Evolutionary conservation across 2,113 vertebrate genomes (phyloP).

Genomic region (Urocolius indicus): DNA sequence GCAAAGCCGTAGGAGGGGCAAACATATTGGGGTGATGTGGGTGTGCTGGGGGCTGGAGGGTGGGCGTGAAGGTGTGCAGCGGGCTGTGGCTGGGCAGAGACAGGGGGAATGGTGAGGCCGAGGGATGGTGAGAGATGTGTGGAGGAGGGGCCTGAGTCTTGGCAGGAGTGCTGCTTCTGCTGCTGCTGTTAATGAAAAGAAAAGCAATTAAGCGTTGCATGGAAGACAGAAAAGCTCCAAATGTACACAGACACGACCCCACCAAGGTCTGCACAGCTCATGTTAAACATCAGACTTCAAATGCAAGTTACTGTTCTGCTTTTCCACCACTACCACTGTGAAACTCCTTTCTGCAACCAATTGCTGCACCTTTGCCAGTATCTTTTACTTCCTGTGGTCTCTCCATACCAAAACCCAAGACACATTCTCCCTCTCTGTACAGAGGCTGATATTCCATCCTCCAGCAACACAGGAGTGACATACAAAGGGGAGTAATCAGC

Average conservation of each 20-base stretch:
- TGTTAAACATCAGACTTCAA: rapidly evolving
- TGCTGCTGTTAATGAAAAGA: conserved; percentile 82
- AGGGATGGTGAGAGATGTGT: conserved; percentile 85
- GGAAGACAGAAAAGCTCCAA: background rate
- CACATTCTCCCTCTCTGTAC: background rate
- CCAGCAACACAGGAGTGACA: background rate
- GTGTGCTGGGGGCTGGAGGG: conserved; percentile 89
- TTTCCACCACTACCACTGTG: background rate
- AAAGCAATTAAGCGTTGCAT: background rate
- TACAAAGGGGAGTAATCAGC: background rate
- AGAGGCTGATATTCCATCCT: background rate
- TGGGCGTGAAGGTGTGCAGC: conserved; percentile 89
- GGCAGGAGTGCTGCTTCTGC: conserved; percentile 95
- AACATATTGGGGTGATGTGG: conserved; percentile 99
- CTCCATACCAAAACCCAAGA: background rate
- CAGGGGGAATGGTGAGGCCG: conserved; percentile 86
- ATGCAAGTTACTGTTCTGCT: background rate
- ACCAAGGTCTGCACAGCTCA: background rate
- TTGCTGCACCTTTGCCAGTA: background rate
- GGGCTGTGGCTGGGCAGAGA: conserved; percentile 87
- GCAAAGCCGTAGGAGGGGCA: conserved; percentile 94
- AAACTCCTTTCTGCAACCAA: background rate
- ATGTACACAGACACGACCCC: background rate
- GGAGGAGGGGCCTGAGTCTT: conserved; percentile 85
- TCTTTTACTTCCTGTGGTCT: background rate